These are phyloP conservation scores for Cryptus viduatorius DNA, from an alignment of 2,888 invertebrate genomes.

Conservation along the genomic window DNA sequence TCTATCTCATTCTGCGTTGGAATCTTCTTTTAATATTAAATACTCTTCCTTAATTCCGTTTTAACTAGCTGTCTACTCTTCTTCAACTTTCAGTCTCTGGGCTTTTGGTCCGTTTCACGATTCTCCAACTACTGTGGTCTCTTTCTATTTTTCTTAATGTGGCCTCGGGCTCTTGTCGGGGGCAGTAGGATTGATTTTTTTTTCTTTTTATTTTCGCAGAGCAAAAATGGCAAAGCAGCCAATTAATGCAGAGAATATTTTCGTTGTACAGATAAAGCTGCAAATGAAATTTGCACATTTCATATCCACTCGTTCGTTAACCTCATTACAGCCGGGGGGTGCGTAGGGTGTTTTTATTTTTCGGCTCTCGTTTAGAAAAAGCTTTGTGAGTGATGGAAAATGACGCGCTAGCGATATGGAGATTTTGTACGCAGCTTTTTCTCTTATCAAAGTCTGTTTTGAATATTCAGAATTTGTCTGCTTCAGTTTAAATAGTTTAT, in stretches of 20 bases:
- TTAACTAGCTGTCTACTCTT: conserved; percentile 66
- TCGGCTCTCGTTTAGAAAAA: neutral
- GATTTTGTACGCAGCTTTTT: neutral
- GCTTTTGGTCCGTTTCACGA: conserved; percentile 18
- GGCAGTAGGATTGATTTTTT: neutral
- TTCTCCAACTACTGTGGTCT: conserved; percentile 34
- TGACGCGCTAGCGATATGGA: neutral
- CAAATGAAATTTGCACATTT: conserved; percentile 3
- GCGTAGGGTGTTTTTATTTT: neutral
- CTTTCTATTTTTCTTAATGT: conserved; percentile 5
- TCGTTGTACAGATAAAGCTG: neutral
- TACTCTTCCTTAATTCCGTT: conserved; percentile 60
- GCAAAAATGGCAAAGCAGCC: neutral
- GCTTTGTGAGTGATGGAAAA: neutral
- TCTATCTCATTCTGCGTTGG: conserved; percentile 50
- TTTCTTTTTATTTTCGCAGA: neutral
- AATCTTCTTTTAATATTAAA: conserved; percentile 58
- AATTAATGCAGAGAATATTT: conserved; percentile 14
- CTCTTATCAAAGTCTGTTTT: neutral
- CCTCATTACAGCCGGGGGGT: neutral
- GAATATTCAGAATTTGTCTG: neutral
- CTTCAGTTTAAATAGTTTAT: neutral
- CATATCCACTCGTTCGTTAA: neutral
- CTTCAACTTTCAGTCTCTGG: conserved; percentile 39
- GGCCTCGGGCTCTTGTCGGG: conserved; percentile 10